These are phyloP conservation scores for Enteromius thamalakanensis DNA, from an alignment of 2,797 vertebrate species.

Conservation along the genomic window DNA sequence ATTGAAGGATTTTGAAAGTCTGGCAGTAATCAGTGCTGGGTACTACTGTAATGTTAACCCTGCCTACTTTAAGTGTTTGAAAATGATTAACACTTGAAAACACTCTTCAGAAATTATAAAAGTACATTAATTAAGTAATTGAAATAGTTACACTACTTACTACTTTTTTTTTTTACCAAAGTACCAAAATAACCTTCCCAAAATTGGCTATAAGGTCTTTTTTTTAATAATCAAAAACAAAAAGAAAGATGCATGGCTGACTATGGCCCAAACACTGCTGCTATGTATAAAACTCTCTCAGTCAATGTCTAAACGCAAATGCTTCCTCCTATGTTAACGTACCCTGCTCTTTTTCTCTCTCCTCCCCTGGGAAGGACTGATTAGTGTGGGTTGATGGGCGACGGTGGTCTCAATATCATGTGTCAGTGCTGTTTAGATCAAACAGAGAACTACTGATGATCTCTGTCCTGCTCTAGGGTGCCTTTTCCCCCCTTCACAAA, in stretches of 20 bases:
- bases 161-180: no score
- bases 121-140: neutral
- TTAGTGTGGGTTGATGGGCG: slow-evolving; percentile 65
- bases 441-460: slow-evolving; percentile 61
- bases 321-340: slow-evolving; percentile 21
- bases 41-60: neutral
- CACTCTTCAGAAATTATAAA: neutral
- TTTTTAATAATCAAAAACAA: neutral
- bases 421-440: slow-evolving; percentile 67
- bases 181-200: neutral
- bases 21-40: neutral
- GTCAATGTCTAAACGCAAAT: neutral
- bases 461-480: slow-evolving; percentile 52
- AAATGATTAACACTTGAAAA: neutral
- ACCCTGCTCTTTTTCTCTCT: neutral
- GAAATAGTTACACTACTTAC: neutral
- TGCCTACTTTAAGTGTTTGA: neutral
- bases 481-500: slow-evolving; percentile 50
- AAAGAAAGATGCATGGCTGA: neutral
- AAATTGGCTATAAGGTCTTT: neutral
- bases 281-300: neutral
- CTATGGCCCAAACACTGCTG: neutral
- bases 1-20: neutral
- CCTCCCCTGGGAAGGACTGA: slow-evolving; percentile 11
- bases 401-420: slow-evolving; percentile 68